Evolutionary conservation across 2,797 vertebrate genomes (phyloP).

Genomic region (Microhierax caerulescens): DNA sequence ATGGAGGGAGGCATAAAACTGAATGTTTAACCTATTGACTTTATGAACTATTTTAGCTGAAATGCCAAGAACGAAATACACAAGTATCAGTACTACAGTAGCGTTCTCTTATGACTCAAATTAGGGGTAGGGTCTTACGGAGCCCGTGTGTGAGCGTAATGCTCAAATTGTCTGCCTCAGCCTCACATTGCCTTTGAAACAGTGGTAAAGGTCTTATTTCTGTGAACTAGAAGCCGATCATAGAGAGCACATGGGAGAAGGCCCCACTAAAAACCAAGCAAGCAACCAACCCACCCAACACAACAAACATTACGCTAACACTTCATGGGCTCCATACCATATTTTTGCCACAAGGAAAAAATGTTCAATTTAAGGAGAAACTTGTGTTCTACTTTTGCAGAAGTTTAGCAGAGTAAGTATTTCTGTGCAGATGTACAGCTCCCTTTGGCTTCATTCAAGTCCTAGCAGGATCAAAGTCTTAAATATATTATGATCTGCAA

Average conservation of each 20-base stretch:
- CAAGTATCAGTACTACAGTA: neutral
- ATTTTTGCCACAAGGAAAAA: neutral
- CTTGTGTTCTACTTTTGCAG: neutral
- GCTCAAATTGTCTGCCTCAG: neutral
- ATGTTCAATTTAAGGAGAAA: neutral
- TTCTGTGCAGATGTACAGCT: neutral
- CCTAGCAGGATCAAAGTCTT: neutral
- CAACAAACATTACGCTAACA: neutral
- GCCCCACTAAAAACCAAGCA: neutral
- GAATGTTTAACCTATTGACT: conserved; percentile 11
- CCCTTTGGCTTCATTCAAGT: neutral
- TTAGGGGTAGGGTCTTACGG: neutral
- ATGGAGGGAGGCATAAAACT: neutral
- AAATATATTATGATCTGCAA: neutral
- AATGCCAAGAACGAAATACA: conserved; percentile 7
- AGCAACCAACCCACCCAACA: no score
- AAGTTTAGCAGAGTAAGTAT: neutral
- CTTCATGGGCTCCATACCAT: neutral
- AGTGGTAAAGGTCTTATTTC: neutral
- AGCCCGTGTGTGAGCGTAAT: neutral
- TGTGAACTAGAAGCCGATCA: neutral
- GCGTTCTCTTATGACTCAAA: neutral
- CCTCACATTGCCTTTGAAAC: neutral
- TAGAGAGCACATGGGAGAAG: neutral
- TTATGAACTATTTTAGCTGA: conserved; percentile 19